phyloP scores from a whole-genome alignment of 2,888 invertebrate species.

The Melanostoma scalare region DNA sequence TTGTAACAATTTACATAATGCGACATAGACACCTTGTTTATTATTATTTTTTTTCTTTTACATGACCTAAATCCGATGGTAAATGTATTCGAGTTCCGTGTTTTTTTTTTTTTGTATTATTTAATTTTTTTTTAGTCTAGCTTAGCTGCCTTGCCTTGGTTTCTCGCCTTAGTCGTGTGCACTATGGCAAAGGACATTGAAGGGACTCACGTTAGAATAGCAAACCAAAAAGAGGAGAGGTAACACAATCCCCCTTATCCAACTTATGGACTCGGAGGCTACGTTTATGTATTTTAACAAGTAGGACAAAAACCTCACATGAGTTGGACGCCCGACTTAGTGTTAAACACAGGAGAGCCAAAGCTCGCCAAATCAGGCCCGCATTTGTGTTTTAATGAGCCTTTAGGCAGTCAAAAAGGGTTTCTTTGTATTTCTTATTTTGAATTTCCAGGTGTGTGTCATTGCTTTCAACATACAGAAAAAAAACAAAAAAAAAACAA shows the following conservation, averaged over 20 bases:
- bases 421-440: no score
- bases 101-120: constrained; percentile 10
- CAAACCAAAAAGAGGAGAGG: constrained; percentile 23
- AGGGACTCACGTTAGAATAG: constrained; percentile 3
- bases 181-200: constrained; percentile 19
- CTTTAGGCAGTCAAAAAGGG: no score
- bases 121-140: constrained; percentile 44
- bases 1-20: constrained; percentile 65
- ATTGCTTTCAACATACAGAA: no score
- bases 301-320: constrained; percentile 54
- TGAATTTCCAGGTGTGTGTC: no score
- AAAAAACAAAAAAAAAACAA: no score
- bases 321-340: constrained; percentile 40
- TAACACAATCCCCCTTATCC: constrained; percentile 47
- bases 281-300: constrained; percentile 53
- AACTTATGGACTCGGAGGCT: not conserved
- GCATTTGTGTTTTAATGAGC: no score
- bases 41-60: constrained; percentile 46
- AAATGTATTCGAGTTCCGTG: constrained; percentile 59
- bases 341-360: not conserved
- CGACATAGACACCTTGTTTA: constrained; percentile 69
- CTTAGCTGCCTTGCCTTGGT: constrained; percentile 17
- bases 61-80: constrained; percentile 68
- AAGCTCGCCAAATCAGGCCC: no score
- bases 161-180: constrained; percentile 13